These are phyloP conservation scores for Ellobium chinense DNA, from an alignment of 2,888 invertebrate species.

Conservation along the genomic window DNA sequence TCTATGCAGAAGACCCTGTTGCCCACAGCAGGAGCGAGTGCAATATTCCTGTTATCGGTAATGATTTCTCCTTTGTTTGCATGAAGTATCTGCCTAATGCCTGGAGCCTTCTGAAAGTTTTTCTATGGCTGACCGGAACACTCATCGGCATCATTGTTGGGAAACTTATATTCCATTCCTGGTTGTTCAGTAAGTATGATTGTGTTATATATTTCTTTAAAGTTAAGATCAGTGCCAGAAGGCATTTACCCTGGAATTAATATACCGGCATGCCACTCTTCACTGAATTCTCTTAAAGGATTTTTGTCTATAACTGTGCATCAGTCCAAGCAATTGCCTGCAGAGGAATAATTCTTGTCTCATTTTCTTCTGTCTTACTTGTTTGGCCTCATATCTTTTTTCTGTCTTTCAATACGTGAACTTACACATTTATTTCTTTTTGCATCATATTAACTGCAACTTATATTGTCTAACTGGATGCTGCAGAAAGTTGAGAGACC, in stretches of 20 bases:
- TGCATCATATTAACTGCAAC: too few species aligned
- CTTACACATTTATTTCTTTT: too few species aligned
- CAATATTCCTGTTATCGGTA: constrained; percentile 80
- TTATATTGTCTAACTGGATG: too few species aligned
- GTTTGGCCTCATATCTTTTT: too few species aligned
- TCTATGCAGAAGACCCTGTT: constrained; percentile 81
- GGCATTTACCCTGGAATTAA: neutral
- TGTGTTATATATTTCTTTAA: neutral
- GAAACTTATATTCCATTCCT: constrained; percentile 79
- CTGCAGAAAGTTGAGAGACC: too few species aligned
- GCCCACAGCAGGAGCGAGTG: constrained; percentile 81
- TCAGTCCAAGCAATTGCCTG: too few species aligned
- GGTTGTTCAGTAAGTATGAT: constrained; percentile 79
- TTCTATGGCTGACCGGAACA: constrained; percentile 80
- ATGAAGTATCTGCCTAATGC: constrained; percentile 80
- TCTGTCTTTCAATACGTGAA: too few species aligned
- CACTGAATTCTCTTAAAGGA: too few species aligned
- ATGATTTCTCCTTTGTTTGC: constrained; percentile 81
- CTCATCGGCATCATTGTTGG: constrained; percentile 80
- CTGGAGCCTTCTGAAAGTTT: constrained; percentile 76
- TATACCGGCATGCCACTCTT: too few species aligned
- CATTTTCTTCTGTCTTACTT: too few species aligned
- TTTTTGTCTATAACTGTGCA: too few species aligned
- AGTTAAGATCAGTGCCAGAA: neutral
- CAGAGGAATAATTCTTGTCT: too few species aligned